phyloP scores from a whole-genome alignment of 2,888 invertebrate species.

The Alsophila aescularia region DNA sequence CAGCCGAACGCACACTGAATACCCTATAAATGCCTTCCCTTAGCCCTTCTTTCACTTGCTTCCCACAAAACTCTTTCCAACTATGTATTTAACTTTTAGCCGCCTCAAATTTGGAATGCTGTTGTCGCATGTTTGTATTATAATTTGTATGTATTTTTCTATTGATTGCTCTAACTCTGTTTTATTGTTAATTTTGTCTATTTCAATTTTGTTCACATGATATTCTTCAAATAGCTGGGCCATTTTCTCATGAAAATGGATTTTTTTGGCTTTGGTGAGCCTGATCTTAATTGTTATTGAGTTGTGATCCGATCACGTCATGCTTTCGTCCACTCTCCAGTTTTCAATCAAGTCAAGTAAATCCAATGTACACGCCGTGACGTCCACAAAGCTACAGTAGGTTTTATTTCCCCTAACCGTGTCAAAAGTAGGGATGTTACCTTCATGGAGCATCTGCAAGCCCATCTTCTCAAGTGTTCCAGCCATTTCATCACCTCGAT shows the following conservation, averaged over 20 bases:
- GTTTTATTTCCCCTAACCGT: constrained; percentile 22
- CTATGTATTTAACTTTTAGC: no score
- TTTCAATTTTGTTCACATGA: neutral
- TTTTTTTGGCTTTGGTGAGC: no score
- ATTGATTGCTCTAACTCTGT: neutral
- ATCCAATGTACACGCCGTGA: no score
- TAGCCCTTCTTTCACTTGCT: neutral
- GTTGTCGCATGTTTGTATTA: constrained; percentile 13
- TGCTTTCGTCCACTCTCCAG: constrained; percentile 25
- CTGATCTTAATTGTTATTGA: constrained; percentile 24
- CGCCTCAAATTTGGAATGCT: constrained; percentile 20
- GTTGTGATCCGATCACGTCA: constrained; percentile 37
- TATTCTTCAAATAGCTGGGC: neutral
- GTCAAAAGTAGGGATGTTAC: no score
- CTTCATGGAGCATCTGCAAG: no score
- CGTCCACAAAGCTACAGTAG: constrained; percentile 35
- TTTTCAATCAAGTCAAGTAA: constrained; percentile 18
- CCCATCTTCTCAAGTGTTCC: no score
- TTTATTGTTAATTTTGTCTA: neutral
- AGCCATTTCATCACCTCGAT: constrained; percentile 21
- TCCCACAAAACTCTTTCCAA: no score
- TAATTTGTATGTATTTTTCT: constrained; percentile 2
- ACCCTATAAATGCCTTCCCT: no score
- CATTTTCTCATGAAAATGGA: no score
- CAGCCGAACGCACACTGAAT: no score